phyloP scores from a whole-genome alignment of 2,113 vertebrate species.

The Leuciscus idus region DNA sequence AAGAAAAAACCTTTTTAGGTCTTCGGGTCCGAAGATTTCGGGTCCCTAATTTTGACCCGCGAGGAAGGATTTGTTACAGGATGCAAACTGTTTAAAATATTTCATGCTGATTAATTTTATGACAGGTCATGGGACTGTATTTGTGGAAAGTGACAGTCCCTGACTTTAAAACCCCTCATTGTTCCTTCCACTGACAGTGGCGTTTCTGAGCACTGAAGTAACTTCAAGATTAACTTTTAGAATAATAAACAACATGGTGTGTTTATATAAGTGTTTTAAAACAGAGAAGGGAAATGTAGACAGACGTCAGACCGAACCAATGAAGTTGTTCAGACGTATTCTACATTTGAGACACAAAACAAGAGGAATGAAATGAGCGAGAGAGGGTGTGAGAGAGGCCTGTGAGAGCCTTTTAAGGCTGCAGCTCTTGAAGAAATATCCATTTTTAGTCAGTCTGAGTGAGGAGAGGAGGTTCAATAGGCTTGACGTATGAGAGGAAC shows the following conservation, averaged over 20 bases:
- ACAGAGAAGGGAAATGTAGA: slow-evolving; percentile 6
- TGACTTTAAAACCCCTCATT: neutral
- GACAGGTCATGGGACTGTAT: neutral
- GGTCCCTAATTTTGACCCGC: too few species aligned
- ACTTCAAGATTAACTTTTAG: neutral
- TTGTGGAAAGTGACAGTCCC: neutral
- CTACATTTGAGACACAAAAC: slow-evolving; percentile 51
- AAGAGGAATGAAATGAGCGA: slow-evolving; percentile 31
- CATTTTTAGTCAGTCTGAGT: slow-evolving; percentile 66
- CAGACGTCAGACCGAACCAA: slow-evolving; percentile 17
- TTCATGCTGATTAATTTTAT: neutral
- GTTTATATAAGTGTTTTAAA: neutral
- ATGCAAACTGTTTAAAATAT: neutral
- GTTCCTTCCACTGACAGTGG: too few species aligned
- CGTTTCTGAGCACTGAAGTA: neutral
- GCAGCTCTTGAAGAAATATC: slow-evolving; percentile 54
- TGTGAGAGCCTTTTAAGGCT: slow-evolving; percentile 69
- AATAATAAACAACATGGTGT: neutral
- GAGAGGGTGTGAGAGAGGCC: slow-evolving; percentile 24
- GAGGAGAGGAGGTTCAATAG: slow-evolving; percentile 15
- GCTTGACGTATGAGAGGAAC: slow-evolving; percentile 51
- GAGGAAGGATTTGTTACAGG: too few species aligned
- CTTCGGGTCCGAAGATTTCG: too few species aligned
- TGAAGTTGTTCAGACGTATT: slow-evolving; percentile 46
- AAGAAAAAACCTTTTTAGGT: too few species aligned